These are phyloP conservation scores for Uromys caudimaculatus DNA, from an alignment of 2,797 vertebrate species.

Conservation along the genomic window DNA sequence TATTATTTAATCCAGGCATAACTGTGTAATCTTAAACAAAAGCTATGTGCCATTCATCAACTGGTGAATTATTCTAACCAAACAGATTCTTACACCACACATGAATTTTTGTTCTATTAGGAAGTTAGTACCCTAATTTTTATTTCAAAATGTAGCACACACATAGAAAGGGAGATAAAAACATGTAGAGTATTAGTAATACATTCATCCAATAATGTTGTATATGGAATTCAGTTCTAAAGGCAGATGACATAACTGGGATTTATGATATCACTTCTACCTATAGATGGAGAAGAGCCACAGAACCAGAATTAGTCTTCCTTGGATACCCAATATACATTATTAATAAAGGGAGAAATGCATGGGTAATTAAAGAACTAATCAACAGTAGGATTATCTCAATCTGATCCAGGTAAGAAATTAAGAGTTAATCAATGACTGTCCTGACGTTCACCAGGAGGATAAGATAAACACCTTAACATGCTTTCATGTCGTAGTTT, in stretches of 20 bases:
- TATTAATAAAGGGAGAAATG: conserved; percentile 45
- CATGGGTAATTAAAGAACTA: conserved; percentile 49
- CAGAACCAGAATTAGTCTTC: conserved; percentile 59
- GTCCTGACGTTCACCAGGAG: conserved; percentile 55
- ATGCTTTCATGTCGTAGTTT: conserved; percentile 42
- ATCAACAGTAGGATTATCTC: conserved; percentile 17
- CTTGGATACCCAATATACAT: conserved; percentile 29
- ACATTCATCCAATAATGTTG: conserved; percentile 64
- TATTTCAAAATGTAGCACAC: conserved; percentile 66
- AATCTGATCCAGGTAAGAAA: conserved; percentile 50
- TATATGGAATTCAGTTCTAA: conserved; percentile 68
- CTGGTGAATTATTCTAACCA: conserved; percentile 57
- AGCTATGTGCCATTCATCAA: conserved; percentile 55
- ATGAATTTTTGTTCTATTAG: conserved; percentile 62
- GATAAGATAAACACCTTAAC: conserved; percentile 59
- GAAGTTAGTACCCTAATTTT: conserved; percentile 55
- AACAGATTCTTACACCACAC: conserved; percentile 60
- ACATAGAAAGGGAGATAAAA: conserved; percentile 21
- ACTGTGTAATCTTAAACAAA: conserved; percentile 70
- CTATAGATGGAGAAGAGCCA: conserved; percentile 25
- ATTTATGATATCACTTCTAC: conserved; percentile 59
- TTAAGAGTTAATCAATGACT: conserved; percentile 45
- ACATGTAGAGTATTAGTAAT: conserved; percentile 39
- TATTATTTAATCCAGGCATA: conserved; percentile 67
- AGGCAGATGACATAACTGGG: conserved; percentile 51